phyloP scores from a whole-genome alignment of 2,113 vertebrate species.

The Dicerorhinus sumatrensis region DNA sequence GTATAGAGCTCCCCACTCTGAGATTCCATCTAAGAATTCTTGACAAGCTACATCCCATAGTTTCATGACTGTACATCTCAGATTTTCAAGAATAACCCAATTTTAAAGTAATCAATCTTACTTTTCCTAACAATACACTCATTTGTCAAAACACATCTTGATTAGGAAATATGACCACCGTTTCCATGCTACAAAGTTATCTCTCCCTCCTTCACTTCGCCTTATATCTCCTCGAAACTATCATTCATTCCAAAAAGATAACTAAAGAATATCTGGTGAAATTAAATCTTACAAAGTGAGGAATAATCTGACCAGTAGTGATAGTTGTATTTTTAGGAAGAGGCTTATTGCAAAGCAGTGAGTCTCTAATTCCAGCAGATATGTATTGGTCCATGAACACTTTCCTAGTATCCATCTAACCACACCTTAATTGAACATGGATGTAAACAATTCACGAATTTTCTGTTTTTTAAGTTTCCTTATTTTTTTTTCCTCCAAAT shows the following conservation, averaged over 20 bases:
- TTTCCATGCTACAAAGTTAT: too few relatives aligned
- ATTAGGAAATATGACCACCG: neutral
- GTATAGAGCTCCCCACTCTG: neutral
- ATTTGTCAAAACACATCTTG: neutral
- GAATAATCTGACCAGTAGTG: neutral
- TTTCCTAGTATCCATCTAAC: neutral
- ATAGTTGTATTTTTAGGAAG: neutral
- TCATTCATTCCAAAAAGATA: neutral
- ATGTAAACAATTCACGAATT: neutral
- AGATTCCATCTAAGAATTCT: neutral
- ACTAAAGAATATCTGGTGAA: neutral
- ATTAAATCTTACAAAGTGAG: neutral
- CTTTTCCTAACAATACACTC: neutral
- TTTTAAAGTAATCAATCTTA: conserved; percentile 17
- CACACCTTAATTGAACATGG: neutral
- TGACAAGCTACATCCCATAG: neutral
- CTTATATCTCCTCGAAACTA: neutral
- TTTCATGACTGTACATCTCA: neutral
- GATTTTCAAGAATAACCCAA: neutral
- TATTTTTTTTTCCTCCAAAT: neutral
- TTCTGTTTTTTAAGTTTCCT: neutral
- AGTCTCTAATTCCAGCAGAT: neutral
- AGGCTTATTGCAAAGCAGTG: neutral
- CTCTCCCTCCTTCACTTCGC: neutral
- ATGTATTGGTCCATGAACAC: neutral